Conservation (phyloP, 2,888 invertebrate species). For the Macaria liturata region DNA sequence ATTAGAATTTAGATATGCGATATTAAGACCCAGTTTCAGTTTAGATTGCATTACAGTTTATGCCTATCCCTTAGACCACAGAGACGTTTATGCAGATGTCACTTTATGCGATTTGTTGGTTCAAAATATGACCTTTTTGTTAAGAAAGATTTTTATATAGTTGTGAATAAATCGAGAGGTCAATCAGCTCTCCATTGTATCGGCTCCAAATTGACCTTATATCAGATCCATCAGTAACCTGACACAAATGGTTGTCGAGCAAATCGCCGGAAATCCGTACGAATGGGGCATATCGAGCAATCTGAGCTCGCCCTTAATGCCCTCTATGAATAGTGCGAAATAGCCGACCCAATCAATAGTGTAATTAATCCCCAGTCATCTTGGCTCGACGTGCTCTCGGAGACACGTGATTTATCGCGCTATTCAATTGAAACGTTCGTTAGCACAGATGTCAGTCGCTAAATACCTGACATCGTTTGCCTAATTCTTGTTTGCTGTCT, state of each 20-base stretch:
- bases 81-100: too few relatives aligned
- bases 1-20: too few relatives aligned
- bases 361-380: constrained; percentile 62
- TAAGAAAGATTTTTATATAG: too few relatives aligned
- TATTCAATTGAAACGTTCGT: constrained; percentile 30
- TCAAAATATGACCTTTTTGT: too few relatives aligned
- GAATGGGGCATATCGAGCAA: constrained; percentile 15
- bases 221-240: constrained; percentile 8
- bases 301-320: constrained; percentile 15
- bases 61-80: too few relatives aligned
- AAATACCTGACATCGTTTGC: constrained; percentile 12
- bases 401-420: constrained; percentile 51
- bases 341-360: constrained; percentile 33
- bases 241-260: constrained; percentile 13
- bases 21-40: too few relatives aligned
- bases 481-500: constrained; percentile 1
- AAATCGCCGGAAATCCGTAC: constrained; percentile 21
- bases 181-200: constrained; percentile 6
- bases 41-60: too few relatives aligned
- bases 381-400: constrained; percentile 52
- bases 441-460: constrained; percentile 17
- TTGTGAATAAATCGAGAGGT: too few relatives aligned
- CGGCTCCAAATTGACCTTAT: constrained; percentile 13
- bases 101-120: too few relatives aligned
- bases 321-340: constrained; percentile 30